phyloP scores from a whole-genome alignment of 92 coral and sea anemone genomes.

The Actinostola sp. region DNA sequence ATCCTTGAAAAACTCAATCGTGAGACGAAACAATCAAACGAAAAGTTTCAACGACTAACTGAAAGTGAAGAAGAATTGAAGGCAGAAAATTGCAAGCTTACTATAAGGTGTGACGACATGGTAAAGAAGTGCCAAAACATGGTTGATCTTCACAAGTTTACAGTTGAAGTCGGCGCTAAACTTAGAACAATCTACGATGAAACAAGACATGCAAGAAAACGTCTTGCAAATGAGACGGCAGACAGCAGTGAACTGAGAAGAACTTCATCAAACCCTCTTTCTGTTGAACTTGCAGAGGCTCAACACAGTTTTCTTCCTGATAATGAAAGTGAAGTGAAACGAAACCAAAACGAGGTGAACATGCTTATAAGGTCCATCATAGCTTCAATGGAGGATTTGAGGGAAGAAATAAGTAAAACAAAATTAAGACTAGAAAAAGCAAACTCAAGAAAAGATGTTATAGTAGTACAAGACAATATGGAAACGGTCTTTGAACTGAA shows the following conservation, averaged over 20 bases:
- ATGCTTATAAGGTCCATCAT: conserved; percentile 17
- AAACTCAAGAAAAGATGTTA: background rate
- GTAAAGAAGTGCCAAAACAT: no score
- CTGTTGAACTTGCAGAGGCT: conserved; percentile 25
- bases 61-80: conserved; percentile 15
- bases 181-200: conserved; percentile 12
- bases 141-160: background rate
- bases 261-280: conserved; percentile 11
- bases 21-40: background rate
- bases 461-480: background rate
- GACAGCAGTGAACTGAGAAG: background rate
- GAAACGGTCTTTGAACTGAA: conserved; percentile 3
- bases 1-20: conserved; percentile 8
- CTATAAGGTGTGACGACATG: no score
- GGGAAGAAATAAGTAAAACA: conserved; percentile 4
- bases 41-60: background rate
- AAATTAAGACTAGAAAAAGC: conserved; percentile 8
- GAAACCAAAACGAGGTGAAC: background rate
- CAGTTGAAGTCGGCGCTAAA: background rate
- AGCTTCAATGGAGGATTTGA: conserved; percentile 28
- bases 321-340: background rate
- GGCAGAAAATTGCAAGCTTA: conserved; percentile 1
- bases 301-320: background rate
- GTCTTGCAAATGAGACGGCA: background rate
- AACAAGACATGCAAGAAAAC: conserved; percentile 5